These are phyloP conservation scores for Centruroides sculpturatus DNA, from an alignment of 1,140 invertebrate genomes.

Conservation along the genomic window DNA sequence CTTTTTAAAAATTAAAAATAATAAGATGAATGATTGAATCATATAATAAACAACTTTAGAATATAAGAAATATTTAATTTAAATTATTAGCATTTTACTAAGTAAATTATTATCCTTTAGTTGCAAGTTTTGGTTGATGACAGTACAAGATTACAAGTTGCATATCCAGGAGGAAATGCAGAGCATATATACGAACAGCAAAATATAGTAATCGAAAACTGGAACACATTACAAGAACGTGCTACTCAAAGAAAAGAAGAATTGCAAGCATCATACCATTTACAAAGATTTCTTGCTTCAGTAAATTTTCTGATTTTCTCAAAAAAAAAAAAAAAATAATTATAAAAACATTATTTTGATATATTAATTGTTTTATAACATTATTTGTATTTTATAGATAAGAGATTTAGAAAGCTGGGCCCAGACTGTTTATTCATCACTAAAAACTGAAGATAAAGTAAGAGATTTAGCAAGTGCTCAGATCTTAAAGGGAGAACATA, in stretches of 20 bases:
- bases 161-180: constrained; percentile 87
- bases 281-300: constrained; percentile 71
- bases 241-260: constrained; percentile 60
- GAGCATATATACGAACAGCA: constrained; percentile 72
- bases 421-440: constrained; percentile 54
- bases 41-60: too few species aligned
- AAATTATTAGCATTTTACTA: too few species aligned
- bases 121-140: constrained; percentile 73
- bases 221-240: constrained; percentile 69
- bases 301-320: constrained; percentile 25
- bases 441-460: constrained; percentile 66
- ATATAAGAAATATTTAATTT: too few species aligned
- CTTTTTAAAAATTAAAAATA: too few species aligned
- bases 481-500: constrained; percentile 72
- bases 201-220: constrained; percentile 65
- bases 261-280: constrained; percentile 69
- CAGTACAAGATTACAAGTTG: constrained; percentile 62
- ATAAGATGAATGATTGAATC: too few species aligned
- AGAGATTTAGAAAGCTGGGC: constrained; percentile 83
- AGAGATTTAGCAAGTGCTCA: constrained; percentile 75
- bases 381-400: constrained; percentile 37
- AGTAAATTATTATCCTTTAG: constrained; percentile 18
- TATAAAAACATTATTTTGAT: not conserved
- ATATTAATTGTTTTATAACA: not conserved
- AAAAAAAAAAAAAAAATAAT: not conserved